These are phyloP conservation scores for Epirrita christyi DNA, from an alignment of 2,888 invertebrate species.

Conservation along the genomic window DNA sequence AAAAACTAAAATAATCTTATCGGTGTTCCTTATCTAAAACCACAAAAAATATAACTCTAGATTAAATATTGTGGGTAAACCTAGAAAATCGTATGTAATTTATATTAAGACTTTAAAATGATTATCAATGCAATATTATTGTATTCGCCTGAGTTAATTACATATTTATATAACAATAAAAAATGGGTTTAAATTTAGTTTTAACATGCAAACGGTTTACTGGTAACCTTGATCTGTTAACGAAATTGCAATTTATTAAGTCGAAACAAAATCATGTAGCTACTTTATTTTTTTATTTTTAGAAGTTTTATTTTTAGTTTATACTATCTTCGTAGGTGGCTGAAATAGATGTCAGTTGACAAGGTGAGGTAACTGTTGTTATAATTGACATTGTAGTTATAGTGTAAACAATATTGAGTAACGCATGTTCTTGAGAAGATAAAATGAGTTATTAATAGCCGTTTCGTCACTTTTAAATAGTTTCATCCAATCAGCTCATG, in stretches of 20 bases:
- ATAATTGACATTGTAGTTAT: slow-evolving; percentile 2
- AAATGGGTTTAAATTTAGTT: neutral
- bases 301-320: too few relatives aligned
- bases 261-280: too few relatives aligned
- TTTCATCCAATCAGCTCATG: too few relatives aligned
- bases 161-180: neutral
- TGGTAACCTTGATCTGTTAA: neutral
- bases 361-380: slow-evolving; percentile 9
- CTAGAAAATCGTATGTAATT: too few relatives aligned
- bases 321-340: too few relatives aligned
- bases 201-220: neutral
- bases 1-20: too few relatives aligned
- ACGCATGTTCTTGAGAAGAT: slow-evolving; percentile 7
- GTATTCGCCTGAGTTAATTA: neutral
- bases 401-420: slow-evolving; percentile 14
- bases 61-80: too few relatives aligned
- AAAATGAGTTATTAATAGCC: neutral
- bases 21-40: too few relatives aligned
- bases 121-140: too few relatives aligned
- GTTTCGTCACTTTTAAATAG: neutral
- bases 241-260: neutral
- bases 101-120: too few relatives aligned
- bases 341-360: neutral
- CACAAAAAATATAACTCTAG: too few relatives aligned
- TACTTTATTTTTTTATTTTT: too few relatives aligned